phyloP scores from a whole-genome alignment of 23 tunicate species.

The Oikopleura dioica region DNA sequence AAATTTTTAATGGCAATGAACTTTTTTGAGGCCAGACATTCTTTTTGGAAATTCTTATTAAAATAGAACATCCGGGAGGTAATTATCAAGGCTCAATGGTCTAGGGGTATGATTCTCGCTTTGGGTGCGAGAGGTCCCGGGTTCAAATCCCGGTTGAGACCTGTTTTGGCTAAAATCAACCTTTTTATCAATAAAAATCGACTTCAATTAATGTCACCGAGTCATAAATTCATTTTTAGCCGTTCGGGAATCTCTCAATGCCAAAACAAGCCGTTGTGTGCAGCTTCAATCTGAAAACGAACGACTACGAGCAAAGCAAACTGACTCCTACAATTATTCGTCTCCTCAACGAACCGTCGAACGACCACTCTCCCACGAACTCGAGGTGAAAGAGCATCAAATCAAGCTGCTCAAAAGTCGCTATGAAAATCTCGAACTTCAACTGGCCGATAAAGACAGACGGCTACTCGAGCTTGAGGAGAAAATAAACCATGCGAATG shows the following conservation, averaged over 20 bases:
- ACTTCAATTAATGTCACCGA: neutral
- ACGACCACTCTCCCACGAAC: neutral
- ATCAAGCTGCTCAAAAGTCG: neutral
- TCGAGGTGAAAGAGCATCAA: neutral
- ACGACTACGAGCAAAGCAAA: neutral
- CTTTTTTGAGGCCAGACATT: too few species aligned
- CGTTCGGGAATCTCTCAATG: neutral
- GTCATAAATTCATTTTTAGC: neutral
- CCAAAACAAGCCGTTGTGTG: neutral
- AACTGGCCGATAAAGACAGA: neutral
- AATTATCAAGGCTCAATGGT: too few species aligned
- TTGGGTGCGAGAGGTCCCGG: too few species aligned
- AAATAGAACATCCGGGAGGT: too few species aligned
- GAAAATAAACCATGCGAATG: neutral
- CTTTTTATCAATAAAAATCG: too few species aligned
- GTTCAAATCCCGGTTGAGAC: too few species aligned
- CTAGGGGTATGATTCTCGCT: too few species aligned
- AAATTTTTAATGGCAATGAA: too few species aligned
- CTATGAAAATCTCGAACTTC: neutral
- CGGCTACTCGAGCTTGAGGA: neutral
- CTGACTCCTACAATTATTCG: neutral
- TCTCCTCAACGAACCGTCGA: neutral
- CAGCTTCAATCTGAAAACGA: neutral
- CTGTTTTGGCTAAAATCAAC: too few species aligned
- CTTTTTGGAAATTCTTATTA: too few species aligned